Evolutionary conservation across 2,797 vertebrate genomes (phyloP).

Genomic region (Coluber constrictor): DNA sequence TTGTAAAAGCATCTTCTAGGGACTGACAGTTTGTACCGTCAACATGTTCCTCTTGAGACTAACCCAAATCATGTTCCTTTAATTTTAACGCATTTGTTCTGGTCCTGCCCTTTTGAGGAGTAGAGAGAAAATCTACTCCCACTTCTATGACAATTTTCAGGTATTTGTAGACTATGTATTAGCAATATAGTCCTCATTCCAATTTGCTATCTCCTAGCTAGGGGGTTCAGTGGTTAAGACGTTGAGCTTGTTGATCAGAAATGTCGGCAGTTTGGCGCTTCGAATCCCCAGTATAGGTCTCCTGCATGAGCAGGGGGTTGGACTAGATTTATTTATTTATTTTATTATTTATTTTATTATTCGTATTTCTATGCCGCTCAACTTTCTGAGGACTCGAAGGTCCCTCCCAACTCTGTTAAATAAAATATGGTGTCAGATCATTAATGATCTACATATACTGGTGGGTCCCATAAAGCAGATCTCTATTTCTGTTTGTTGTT

Average conservation of each 20-base stretch:
- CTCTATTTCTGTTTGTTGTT: neutral
- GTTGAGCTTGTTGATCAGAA: too few species aligned
- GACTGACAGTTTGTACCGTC: neutral
- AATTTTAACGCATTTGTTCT: neutral
- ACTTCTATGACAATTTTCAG: neutral
- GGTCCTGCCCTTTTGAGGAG: neutral
- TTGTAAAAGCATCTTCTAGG: neutral
- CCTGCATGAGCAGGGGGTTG: too few species aligned
- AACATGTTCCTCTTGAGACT: neutral
- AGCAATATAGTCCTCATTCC: neutral
- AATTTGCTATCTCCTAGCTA: neutral
- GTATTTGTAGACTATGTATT: neutral
- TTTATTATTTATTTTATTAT: too few species aligned
- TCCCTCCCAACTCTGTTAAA: too few species aligned
- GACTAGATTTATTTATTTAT: too few species aligned
- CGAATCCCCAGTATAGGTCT: too few species aligned
- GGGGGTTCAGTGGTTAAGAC: too few species aligned
- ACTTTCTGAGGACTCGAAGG: too few species aligned
- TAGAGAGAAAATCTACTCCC: neutral
- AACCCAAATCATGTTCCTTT: neutral
- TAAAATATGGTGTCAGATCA: neutral
- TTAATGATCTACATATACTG: neutral
- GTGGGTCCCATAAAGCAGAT: neutral
- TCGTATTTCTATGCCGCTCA: too few species aligned
- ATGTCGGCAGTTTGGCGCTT: too few species aligned